Evolutionary conservation across 2,113 vertebrate genomes (phyloP).

Genomic region (Equus quagga): DNA sequence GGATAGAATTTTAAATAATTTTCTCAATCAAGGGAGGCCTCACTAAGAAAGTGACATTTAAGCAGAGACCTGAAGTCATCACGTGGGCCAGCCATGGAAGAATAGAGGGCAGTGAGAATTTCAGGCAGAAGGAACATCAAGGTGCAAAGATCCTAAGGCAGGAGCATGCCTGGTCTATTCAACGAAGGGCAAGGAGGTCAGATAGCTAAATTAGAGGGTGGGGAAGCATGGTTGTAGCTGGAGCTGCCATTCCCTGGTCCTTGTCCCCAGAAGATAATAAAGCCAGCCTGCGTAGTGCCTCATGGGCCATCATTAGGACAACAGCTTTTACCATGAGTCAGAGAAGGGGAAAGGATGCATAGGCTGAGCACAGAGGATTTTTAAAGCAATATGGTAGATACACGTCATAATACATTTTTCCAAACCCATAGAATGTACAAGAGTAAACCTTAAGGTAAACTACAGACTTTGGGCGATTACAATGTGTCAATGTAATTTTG

Average conservation of each 20-base stretch:
- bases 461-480: background rate
- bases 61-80: too few relatives aligned
- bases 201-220: background rate
- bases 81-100: too few relatives aligned
- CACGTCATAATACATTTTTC: too few relatives aligned
- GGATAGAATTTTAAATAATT: too few relatives aligned
- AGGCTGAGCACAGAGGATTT: background rate
- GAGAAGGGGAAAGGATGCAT: background rate
- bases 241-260: background rate
- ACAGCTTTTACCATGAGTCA: background rate
- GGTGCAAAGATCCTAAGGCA: too few relatives aligned
- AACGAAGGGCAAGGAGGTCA: background rate
- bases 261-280: background rate
- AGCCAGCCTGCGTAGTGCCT: background rate
- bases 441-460: background rate
- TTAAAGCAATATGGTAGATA: background rate
- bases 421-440: background rate
- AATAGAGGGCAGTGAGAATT: too few relatives aligned
- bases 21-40: too few relatives aligned
- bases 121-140: too few relatives aligned
- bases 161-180: background rate
- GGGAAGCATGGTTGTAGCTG: too few relatives aligned
- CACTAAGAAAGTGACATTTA: background rate
- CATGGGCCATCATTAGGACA: too few relatives aligned
- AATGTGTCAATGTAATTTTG: too few relatives aligned